Base-by-base conservation (phyloP, 2,888 invertebrate species). In the Drosophila trichaetosa region DNA sequence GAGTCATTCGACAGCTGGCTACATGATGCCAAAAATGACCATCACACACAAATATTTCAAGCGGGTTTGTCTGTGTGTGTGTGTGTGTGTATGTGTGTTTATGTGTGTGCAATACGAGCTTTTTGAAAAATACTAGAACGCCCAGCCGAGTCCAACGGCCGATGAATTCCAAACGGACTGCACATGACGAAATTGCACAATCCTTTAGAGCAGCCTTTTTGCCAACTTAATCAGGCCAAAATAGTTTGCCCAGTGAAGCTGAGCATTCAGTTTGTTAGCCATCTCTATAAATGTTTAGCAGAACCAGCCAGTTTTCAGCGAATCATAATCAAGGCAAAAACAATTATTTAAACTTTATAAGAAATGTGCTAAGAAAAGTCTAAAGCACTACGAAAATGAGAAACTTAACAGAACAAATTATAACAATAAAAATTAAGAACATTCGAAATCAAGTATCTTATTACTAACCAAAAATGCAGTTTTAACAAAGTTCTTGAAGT, bases 1-100 rank as follows among this genome's bases (percentile, higher is more conserved):
- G 76, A 82, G 70, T 75, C 74, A 84, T 73, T 80, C 51, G 63
- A 62, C 62, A 78, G 64, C 68, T 75, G 80, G 71, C 62, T 61
- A 72, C 69, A 80, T 80, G 78, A 73, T 75, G 59, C 65, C 67
- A 51, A 48, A 75, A 36, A 18, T 56, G 38, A 46, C 21, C 29
- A 31, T 59, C 51, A 46, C 49, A 58, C 49, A 62, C 38, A 34
- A 24, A 63, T 21, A 38, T 46, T 46, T 24, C 16, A 49, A 34
- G 18, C 29, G 29, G 21, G 49, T 2, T 10, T 21, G 6, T 21
- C 2, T 21, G 1, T 31, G 33, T 48, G n/a, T 40, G 21, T 21
- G 6, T n/a, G 27, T 56, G 2, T 27, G 6, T 29, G 33, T 46
- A 11, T 46, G n/a, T 40, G 4, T 10, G 10, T 7, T 40, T 16